Conservation (phyloP, 2,888 invertebrate species). For the Lepeophtheirus nordmannii region DNA sequence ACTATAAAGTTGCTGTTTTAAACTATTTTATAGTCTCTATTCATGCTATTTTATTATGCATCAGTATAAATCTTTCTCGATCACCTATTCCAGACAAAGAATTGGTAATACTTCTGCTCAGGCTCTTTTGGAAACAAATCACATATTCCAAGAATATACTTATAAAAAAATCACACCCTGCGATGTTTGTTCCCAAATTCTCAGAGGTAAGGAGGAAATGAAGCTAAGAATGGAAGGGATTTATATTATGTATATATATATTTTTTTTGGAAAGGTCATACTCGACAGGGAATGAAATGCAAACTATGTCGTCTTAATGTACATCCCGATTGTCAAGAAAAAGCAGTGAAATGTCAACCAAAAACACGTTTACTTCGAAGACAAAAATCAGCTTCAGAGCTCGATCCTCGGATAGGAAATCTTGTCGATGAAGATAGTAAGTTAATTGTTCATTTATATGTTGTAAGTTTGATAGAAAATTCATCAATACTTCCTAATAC, state of each 20-base stretch:
- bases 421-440: constrained; percentile 28
- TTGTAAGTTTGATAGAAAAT: background rate
- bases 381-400: constrained; percentile 66
- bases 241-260: too few species aligned
- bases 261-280: constrained; percentile 54
- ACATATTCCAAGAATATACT: constrained; percentile 48
- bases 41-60: too few species aligned
- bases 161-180: constrained; percentile 90
- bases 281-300: constrained; percentile 74
- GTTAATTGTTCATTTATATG: background rate
- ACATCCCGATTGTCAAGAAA: constrained; percentile 63
- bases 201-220: constrained; percentile 50
- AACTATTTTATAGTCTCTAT: too few species aligned
- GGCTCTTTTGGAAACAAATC: background rate
- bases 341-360: constrained; percentile 67
- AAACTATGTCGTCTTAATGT: constrained; percentile 79
- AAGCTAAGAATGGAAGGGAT: too few species aligned
- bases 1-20: too few species aligned
- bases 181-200: constrained; percentile 79
- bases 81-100: constrained; percentile 5
- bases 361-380: constrained; percentile 65
- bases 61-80: too few species aligned
- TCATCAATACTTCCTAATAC: too few species aligned
- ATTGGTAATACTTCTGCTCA: background rate
- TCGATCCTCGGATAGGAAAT: constrained; percentile 32